Evolutionary conservation across 1,140 invertebrate genomes (phyloP), one percentile per base, ranked within the genome.

Genomic region (Tenebrio molitor): DNA sequence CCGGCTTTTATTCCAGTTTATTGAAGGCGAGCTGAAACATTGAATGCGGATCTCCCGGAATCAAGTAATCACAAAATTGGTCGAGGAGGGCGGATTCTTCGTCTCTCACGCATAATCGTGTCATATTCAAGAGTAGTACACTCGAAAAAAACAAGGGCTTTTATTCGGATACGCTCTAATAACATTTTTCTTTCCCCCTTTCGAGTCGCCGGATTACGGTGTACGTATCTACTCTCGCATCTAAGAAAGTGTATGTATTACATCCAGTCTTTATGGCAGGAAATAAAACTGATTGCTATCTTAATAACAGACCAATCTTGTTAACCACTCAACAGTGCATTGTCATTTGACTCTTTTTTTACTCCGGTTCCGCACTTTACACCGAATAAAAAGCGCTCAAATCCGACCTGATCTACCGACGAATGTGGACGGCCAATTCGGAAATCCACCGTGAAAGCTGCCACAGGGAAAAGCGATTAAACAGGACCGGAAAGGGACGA

Each of bases 251-350:
- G 75, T 81, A 80, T 81, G 76, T 76, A 81, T 81, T 81, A 79
- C 80, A 77, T 78, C 72, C 75, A 75, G 75, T 76, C 79, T 82
- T 82, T 82, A 82, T 82, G 72, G 80, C 58, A 77, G 76, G 79
- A 78, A 81, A 82, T 82, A 82, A 82, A 82, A 81, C 79, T 80
- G 81, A 82, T 82, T 82, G 81, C 80, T 81, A 82, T 82, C 81
- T 82, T 82, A 82, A 82, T 82, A 81, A 81, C 80, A 71, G 81
- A 81, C 78, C 81, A 81, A 82, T 82, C 81, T 82, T 82, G 81
- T 82, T 82, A 82, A 81, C 79, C 79, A 76, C 79, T 79, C 77
- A 76, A 80, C 80, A 76, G 77, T 80, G 76, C 76, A 78, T 81
- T 77, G 80, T 78, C 78, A 72, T 76, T 78, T 78, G 64, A 74